Evolutionary conservation across 2,888 invertebrate species (phyloP).

Genomic region (Drosophila nr. perissopoda): DNA sequence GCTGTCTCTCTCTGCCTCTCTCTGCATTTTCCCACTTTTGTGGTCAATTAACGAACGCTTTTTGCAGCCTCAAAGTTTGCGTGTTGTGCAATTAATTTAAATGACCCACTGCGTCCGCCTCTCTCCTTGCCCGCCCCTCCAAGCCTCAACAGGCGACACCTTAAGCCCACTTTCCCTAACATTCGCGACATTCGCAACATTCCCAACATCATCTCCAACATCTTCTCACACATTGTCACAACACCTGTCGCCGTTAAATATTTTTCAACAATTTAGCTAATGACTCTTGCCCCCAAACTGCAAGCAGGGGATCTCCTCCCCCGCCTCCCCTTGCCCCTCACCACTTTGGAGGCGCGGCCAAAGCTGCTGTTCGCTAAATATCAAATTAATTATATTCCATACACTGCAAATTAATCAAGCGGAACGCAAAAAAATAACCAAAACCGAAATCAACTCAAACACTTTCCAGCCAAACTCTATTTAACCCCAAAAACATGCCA

Average conservation of each 20-base stretch:
- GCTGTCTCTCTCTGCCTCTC: background rate
- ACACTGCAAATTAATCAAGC: constrained; percentile 78
- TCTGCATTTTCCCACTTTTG: constrained; percentile 59
- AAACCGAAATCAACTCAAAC: constrained; percentile 63
- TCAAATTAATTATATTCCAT: constrained; percentile 79
- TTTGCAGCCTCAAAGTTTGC: constrained; percentile 59
- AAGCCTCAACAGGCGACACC: constrained; percentile 34
- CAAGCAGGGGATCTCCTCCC: background rate
- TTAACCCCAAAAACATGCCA: constrained; percentile 72
- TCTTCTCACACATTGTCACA: constrained; percentile 43
- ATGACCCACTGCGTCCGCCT: constrained; percentile 58
- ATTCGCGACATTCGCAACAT: background rate
- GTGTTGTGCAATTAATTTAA: constrained; percentile 74
- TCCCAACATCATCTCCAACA: background rate
- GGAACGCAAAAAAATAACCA: constrained; percentile 29
- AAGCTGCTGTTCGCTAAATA: constrained; percentile 53
- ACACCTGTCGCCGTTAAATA: constrained; percentile 71
- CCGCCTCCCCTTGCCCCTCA: too few species aligned
- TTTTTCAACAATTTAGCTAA: constrained; percentile 76
- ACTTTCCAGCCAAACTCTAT: constrained; percentile 69
- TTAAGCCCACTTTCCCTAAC: constrained; percentile 18
- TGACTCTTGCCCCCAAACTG: constrained; percentile 46
- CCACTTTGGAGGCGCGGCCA: background rate
- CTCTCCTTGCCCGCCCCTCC: background rate
- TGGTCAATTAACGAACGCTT: constrained; percentile 74